These are phyloP conservation scores for Aphis gossypii DNA, from an alignment of 1,140 invertebrate genomes.

Conservation along the genomic window DNA sequence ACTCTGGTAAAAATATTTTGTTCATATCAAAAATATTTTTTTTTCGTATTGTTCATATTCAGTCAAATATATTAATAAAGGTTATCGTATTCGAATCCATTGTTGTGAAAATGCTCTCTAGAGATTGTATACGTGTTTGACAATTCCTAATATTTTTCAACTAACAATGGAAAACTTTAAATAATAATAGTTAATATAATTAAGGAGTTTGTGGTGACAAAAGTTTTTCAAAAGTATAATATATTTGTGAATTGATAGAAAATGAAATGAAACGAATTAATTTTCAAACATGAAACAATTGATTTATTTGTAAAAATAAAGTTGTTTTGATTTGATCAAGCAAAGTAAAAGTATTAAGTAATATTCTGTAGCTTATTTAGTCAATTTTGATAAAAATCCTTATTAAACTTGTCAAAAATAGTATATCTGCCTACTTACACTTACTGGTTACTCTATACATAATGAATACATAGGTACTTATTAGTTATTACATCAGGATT, in stretches of 20 bases:
- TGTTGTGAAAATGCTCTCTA: conserved; percentile 12
- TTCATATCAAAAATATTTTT: background rate
- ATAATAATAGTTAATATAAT: conserved; percentile 6
- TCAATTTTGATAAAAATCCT: background rate
- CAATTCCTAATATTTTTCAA: conserved; percentile 9
- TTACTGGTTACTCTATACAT: background rate
- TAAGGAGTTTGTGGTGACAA: background rate
- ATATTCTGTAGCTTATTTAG: background rate
- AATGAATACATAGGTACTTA: no score
- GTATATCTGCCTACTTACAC: background rate
- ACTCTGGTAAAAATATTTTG: background rate
- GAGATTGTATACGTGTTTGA: background rate
- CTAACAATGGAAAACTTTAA: background rate
- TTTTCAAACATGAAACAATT: background rate
- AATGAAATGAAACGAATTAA: background rate
- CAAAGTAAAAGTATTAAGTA: background rate
- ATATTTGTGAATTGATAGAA: background rate
- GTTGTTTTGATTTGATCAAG: background rate
- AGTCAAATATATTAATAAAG: background rate
- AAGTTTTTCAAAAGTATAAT: conserved; percentile 17
- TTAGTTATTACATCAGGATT: no score
- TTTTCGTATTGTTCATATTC: background rate
- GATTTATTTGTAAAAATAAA: background rate
- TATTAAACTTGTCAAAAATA: background rate
- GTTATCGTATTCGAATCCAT: background rate